A percentile compares a stretch with the other conserved stretches of the same genome.
phyloP scores from a whole-genome alignment of 2,888 invertebrate species.

The Catonia carolina region DNA sequence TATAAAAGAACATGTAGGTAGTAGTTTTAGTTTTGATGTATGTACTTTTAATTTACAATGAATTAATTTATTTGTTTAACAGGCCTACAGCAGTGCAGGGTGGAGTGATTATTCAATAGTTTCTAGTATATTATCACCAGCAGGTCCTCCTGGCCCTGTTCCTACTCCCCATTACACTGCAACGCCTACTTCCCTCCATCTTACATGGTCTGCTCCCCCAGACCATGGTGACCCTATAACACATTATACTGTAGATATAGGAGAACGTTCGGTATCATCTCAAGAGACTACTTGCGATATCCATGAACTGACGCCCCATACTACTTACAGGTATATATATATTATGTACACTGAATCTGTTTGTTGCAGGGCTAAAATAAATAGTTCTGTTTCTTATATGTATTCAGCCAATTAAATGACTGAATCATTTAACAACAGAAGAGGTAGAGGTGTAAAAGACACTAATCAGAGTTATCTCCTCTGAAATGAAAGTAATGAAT shows the following conservation, averaged over 20 bases:
- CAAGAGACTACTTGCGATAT: conserved; percentile 57
- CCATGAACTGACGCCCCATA: conserved; percentile 67
- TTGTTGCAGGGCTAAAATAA: too few species aligned
- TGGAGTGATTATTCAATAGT: conserved; percentile 63
- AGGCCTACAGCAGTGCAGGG: conserved; percentile 79
- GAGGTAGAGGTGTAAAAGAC: too few species aligned
- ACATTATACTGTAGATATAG: conserved; percentile 67
- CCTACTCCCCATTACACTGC: conserved; percentile 52
- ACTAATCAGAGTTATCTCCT: too few species aligned
- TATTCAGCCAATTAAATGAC: too few species aligned
- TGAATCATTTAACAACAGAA: too few species aligned
- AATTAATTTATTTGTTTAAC: conserved; percentile 34
- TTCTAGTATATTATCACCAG: conserved; percentile 61
- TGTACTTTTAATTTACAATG: too few species aligned
- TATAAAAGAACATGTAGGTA: too few species aligned
- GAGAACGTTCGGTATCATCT: conserved; percentile 52
- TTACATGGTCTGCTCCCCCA: conserved; percentile 69
- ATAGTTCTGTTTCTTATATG: too few species aligned
- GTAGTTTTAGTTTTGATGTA: too few species aligned
- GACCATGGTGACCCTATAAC: conserved; percentile 68
- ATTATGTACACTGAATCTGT: neutral
- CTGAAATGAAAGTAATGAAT: too few species aligned
- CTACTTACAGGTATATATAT: conserved; percentile 54
- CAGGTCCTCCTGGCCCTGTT: conserved; percentile 71
- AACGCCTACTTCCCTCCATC: conserved; percentile 60